A percentile compares a stretch with the other conserved stretches of the same genome.
Conservation (phyloP, 2,797 vertebrate species). For the Mergus octosetaceus region DNA sequence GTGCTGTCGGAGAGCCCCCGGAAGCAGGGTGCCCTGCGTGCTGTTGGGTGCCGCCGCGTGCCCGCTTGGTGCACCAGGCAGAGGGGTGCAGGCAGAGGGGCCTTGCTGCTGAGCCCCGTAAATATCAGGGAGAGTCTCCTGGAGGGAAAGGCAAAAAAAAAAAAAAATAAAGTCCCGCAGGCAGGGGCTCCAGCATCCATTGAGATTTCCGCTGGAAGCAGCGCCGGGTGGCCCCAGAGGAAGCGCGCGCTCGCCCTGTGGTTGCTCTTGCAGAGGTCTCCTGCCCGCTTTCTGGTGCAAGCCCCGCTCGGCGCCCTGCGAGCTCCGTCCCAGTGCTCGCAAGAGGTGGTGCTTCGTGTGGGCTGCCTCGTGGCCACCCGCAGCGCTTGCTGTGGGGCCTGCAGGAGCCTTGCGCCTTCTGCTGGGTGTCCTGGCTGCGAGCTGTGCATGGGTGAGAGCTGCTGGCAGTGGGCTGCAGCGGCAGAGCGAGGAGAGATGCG, state of each 20-base stretch:
- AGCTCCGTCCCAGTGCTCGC: not conserved
- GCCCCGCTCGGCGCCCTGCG: not conserved
- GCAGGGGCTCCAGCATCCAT: not conserved
- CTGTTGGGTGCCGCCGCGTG: not conserved
- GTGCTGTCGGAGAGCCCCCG: not conserved
- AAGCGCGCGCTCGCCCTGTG: not conserved
- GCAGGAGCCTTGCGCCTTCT: not conserved
- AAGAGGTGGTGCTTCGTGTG: not conserved
- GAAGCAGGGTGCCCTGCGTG: fast-evolving
- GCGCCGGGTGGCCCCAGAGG: not conserved
- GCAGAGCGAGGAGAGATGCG: fast-evolving
- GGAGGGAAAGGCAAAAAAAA: not conserved
- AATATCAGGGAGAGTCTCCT: not conserved
- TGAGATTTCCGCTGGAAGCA: not conserved
- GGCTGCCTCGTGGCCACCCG: not conserved
- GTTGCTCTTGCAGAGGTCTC: not conserved
- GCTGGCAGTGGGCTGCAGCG: not conserved
- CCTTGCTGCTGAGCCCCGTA: not conserved
- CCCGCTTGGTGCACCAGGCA: not conserved
- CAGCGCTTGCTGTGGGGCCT: not conserved
- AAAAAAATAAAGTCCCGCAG: too few relatives aligned
- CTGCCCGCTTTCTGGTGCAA: not conserved
- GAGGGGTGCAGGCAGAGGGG: not conserved
- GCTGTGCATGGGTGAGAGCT: not conserved
- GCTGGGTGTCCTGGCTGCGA: not conserved